Evolutionary conservation across 1,140 invertebrate genomes (phyloP).

Genomic region (Drosophila lowei): DNA sequence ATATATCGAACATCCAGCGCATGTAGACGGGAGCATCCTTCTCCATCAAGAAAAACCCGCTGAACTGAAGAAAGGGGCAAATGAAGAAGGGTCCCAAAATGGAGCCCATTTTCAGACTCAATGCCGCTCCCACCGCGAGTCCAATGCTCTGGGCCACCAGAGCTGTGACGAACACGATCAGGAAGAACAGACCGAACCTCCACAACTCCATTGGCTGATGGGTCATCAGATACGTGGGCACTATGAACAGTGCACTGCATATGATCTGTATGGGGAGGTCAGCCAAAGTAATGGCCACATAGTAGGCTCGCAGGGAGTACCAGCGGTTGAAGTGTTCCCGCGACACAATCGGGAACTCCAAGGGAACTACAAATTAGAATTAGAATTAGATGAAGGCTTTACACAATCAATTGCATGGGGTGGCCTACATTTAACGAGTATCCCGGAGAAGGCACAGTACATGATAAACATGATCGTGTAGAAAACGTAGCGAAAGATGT

Average conservation of each 20-base stretch:
- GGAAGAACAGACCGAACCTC: conserved; percentile 88
- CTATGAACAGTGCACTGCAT: conserved; percentile 89
- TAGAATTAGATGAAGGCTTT: background rate
- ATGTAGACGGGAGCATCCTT: conserved; percentile 91
- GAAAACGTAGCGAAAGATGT: conserved; percentile 91
- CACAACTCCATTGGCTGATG: conserved; percentile 89
- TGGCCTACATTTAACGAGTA: conserved; percentile 93
- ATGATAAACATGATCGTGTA: conserved; percentile 93
- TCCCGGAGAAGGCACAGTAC: conserved; percentile 94
- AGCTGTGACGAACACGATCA: conserved; percentile 90
- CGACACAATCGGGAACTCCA: conserved; percentile 92
- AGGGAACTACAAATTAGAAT: conserved; percentile 88
- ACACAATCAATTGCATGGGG: too few relatives aligned
- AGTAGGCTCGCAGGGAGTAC: conserved; percentile 96
- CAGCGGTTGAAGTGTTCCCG: conserved; percentile 96
- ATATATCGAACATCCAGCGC: conserved; percentile 94
- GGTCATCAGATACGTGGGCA: conserved; percentile 93
- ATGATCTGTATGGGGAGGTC: conserved; percentile 93
- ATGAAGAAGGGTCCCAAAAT: conserved; percentile 93
- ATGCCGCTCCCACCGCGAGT: conserved; percentile 91
- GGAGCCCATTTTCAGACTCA: conserved; percentile 90
- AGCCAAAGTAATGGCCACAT: conserved; percentile 92
- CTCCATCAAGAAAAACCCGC: conserved; percentile 94
- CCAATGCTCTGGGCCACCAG: conserved; percentile 93
- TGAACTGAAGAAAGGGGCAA: conserved; percentile 94